Evolutionary conservation across 2,113 vertebrate species (phyloP).

Genomic region (Nycticryphes semicollaris): DNA sequence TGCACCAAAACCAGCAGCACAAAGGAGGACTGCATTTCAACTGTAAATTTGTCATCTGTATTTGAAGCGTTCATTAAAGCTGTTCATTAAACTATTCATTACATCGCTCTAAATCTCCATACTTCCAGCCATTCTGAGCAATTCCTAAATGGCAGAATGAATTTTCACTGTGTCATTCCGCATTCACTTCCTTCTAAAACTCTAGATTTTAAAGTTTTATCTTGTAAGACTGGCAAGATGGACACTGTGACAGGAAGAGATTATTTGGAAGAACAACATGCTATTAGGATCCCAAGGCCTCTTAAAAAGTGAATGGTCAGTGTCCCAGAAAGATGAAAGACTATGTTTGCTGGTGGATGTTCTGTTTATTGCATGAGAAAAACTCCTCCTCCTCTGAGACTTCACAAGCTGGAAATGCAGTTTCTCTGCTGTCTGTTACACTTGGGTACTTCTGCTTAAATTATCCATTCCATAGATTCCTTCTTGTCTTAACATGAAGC

Average conservation of each 20-base stretch:
- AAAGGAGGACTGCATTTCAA: background rate
- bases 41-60: background rate
- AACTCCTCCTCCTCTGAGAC: background rate
- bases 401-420: slow-evolving; percentile 17
- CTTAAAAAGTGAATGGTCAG: background rate
- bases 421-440: background rate
- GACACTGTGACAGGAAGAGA: background rate
- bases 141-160: background rate
- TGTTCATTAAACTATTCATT: background rate
- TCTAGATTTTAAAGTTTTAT: background rate
- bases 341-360: background rate
- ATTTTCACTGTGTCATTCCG: background rate
- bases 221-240: background rate
- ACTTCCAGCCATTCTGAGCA: background rate
- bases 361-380: slow-evolving; percentile 8
- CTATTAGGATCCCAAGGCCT: background rate
- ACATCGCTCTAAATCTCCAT: background rate
- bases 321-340: background rate
- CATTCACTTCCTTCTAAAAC: background rate
- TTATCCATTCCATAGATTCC: slow-evolving; percentile 7
- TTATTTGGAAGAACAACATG: background rate
- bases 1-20: background rate
- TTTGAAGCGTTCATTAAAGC: background rate
- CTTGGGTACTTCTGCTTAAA: slow-evolving; percentile 41
- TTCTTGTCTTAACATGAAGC: slow-evolving; percentile 22